phyloP scores from a whole-genome alignment of 2,797 vertebrate genomes.

The Potorous gilbertii region DNA sequence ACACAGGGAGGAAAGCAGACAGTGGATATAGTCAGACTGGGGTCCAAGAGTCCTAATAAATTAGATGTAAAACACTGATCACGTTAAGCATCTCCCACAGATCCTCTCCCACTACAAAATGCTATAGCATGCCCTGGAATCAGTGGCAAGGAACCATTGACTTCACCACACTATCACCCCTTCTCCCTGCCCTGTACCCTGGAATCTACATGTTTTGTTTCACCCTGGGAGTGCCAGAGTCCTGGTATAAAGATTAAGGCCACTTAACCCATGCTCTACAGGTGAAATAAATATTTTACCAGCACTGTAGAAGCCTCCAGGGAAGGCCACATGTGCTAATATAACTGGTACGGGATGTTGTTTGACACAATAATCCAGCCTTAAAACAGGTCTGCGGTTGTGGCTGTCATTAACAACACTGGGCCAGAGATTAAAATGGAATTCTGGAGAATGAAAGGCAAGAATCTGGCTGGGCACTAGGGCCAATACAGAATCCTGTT shows the following conservation, averaged over 20 bases:
- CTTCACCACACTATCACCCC: not conserved
- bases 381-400: not conserved
- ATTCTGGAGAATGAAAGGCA: not conserved
- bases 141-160: not conserved
- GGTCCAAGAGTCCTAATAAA: not conserved
- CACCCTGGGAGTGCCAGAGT: not conserved
- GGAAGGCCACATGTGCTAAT: not conserved
- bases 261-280: not conserved
- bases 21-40: fast-evolving
- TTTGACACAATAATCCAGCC: not conserved
- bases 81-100: fast-evolving
- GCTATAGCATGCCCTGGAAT: not conserved
- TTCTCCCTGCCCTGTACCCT: not conserved
- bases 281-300: not conserved
- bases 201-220: not conserved
- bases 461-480: not conserved
- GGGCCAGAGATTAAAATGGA: not conserved
- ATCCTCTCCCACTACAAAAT: not conserved
- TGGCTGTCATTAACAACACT: not conserved
- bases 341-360: not conserved
- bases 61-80: fast-evolving
- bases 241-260: not conserved
- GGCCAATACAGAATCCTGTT: not conserved
- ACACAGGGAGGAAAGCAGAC: fast-evolving
- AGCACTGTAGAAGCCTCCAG: not conserved